Evolutionary conservation across 2,888 invertebrate genomes (phyloP), one percentile per base, ranked within the genome.

Genomic region (Caenorhabditis sinica): DNA sequence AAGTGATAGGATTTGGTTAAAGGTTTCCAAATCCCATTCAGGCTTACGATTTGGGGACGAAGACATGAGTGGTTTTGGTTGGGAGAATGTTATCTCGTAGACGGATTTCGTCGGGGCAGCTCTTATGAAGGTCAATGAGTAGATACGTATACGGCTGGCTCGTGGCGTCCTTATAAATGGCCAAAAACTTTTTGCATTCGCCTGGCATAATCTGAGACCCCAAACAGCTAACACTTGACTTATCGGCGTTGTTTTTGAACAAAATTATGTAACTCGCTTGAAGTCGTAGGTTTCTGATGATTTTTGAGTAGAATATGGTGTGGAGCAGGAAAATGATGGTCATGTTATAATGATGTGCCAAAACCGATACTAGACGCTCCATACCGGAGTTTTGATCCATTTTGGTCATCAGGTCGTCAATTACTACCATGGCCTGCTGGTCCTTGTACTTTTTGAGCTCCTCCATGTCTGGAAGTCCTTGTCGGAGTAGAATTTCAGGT

Each of bases 161-260:
- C 3, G 68, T 68, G 8, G 68, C 68, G 68, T 68, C 68, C 0
- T n/a, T 53, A n/a, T 58, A 58, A 58, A 58, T 33, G 30, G 30
- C 49, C n/a, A 66, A 15, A 71, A 71, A 71, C 1, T 40, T 58
- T 17, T 58, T 71, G 17, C 58, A 58, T 15, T 20, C 28, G 8
- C 71, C 71, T 0, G 71, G 71, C 58, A 71, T 56, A 17, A 71
- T 9, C 23, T 71, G 71, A 9, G 56, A 43, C 0, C 71, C 71
- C 71, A 71, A 58, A 43, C 71, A 71, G 6, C 71, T 5, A 0
- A 71, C 71, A 58, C 71, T 71, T 43, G 71, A 71, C 58, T 71
- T 71, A 58, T 71, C 71, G 0, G 71, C 71, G 23, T 71, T 69
- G 25, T 69, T 69, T 69, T 69, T 69, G 69, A 56, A 69, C 36